These are phyloP conservation scores for Zaprionus camerounensis DNA, from an alignment of 1,140 invertebrate species.

Conservation along the genomic window DNA sequence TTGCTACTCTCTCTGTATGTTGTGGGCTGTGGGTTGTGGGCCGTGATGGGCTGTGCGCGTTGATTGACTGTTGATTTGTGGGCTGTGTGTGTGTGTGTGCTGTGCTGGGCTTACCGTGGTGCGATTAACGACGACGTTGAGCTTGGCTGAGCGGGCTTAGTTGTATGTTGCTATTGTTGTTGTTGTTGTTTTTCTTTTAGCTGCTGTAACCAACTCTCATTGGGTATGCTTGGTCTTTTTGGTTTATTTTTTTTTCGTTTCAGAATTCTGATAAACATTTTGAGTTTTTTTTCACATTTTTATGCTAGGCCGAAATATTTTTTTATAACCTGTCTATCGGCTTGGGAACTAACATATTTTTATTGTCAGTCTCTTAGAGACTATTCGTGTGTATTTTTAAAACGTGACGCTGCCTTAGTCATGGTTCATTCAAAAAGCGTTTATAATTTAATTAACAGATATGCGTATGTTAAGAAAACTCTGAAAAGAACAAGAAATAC, in stretches of 20 bases:
- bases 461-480: background rate
- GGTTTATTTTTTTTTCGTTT: background rate
- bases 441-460: conserved; percentile 51
- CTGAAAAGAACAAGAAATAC: background rate
- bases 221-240: conserved; percentile 22
- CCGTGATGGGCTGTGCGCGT: conserved; percentile 52
- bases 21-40: conserved; percentile 18
- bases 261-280: conserved; percentile 14
- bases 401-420: conserved; percentile 32
- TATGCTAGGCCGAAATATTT: conserved; percentile 27
- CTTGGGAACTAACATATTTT: conserved; percentile 37
- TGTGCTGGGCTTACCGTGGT: conserved; percentile 1
- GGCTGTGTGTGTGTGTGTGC: conserved; percentile 21
- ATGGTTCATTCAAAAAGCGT: conserved; percentile 21
- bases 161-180: conserved; percentile 11
- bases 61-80: conserved; percentile 73
- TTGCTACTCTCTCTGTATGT: background rate
- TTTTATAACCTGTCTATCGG: conserved; percentile 50
- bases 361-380: conserved; percentile 17
- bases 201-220: conserved; percentile 36
- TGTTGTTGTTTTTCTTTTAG: conserved; percentile 9
- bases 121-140: conserved; percentile 45
- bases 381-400: conserved; percentile 13
- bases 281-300: conserved; percentile 3
- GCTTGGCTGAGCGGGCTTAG: conserved; percentile 49